Conservation (phyloP, 2,113 vertebrate species). For the Macheiramphus alcinus region DNA sequence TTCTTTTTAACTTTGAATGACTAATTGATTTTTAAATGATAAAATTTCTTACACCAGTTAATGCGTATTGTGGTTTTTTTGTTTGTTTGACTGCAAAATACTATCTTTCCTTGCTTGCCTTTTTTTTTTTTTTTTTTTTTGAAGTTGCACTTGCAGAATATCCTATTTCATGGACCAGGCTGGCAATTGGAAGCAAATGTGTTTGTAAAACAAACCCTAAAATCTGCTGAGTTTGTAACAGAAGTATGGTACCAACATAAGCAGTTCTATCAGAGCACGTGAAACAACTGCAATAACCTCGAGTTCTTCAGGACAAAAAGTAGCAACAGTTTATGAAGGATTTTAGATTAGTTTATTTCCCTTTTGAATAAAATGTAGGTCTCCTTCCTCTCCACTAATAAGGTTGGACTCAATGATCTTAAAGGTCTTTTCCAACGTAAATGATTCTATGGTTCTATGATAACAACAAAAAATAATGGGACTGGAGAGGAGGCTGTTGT, state of each 20-base stretch:
- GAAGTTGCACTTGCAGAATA: not conserved
- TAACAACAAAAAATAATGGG: not conserved
- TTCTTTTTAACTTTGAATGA: not conserved
- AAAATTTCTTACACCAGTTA: not conserved
- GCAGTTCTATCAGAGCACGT: not conserved
- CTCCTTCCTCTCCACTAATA: not conserved
- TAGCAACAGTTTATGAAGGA: not conserved
- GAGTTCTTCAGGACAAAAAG: not conserved
- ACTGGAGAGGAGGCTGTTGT: not conserved
- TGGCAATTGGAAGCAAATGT: not conserved
- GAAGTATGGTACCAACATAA: not conserved
- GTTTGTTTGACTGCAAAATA: not conserved
- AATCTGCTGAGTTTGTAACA: not conserved
- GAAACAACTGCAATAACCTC: not conserved
- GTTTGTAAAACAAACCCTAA: not conserved
- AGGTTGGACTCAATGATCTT: no score
- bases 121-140: not conserved
- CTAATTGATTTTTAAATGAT: not conserved
- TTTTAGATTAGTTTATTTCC: not conserved
- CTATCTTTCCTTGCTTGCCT: not conserved
- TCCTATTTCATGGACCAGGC: not conserved
- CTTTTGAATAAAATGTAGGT: not conserved
- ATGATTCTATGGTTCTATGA: no score
- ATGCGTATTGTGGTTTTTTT: not conserved
- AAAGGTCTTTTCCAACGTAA: no score